Evolutionary conservation across 2,797 vertebrate genomes (phyloP).

Genomic region (Lutjanus campechanus): DNA sequence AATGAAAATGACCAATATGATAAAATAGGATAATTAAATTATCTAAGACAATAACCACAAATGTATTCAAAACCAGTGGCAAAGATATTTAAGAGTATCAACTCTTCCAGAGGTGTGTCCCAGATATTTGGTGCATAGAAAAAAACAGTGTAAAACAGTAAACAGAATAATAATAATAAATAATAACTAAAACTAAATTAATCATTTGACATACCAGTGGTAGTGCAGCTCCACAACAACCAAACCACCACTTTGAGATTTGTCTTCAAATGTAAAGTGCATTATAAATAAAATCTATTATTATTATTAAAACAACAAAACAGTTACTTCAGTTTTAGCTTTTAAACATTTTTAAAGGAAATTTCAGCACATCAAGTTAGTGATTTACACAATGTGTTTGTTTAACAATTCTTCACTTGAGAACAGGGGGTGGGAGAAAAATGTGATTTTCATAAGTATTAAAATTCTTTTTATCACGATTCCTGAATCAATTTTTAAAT

Average conservation of each 20-base stretch:
- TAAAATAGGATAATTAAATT: too few relatives aligned
- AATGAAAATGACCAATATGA: too few relatives aligned
- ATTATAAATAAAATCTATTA: too few relatives aligned
- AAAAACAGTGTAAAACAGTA: not conserved
- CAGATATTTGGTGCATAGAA: not conserved
- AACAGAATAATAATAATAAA: too few relatives aligned
- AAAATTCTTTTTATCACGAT: too few relatives aligned
- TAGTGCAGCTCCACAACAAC: not conserved
- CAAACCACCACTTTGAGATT: too few relatives aligned
- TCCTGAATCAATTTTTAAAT: too few relatives aligned
- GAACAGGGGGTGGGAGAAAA: too few relatives aligned
- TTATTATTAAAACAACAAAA: not conserved
- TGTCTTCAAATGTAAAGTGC: too few relatives aligned
- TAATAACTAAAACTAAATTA: too few relatives aligned
- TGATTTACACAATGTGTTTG: not conserved
- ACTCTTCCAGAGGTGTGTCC: not conserved
- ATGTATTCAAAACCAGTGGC: not conserved
- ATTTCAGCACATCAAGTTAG: not conserved
- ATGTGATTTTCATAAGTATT: too few relatives aligned
- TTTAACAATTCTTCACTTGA: not conserved
- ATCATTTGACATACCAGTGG: not conserved
- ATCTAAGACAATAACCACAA: not conserved
- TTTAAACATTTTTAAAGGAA: not conserved
- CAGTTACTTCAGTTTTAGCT: not conserved
- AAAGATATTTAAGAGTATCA: too few relatives aligned